phyloP scores from a whole-genome alignment of 2,113 vertebrate species.

The Rhabdornis inornatus region DNA sequence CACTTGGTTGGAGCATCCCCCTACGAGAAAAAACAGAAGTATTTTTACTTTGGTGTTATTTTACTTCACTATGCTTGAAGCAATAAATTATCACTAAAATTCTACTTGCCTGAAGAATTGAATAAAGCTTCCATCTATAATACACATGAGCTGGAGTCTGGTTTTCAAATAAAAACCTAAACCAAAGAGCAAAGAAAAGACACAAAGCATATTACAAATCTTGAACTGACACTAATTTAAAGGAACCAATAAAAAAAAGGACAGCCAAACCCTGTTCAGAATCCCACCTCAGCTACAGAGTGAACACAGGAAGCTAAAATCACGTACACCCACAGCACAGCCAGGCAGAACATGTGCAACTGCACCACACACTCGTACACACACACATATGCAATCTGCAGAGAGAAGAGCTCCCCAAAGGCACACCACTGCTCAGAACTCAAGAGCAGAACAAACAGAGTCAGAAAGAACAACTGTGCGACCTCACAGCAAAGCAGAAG shows the following conservation, averaged over 20 bases:
- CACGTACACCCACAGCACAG: neutral
- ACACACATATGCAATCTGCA: neutral
- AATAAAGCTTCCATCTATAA: constrained; percentile 97
- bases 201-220: neutral
- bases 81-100: neutral
- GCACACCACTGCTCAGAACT: neutral
- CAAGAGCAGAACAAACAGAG: neutral
- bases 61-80: neutral
- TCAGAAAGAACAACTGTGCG: neutral
- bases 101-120: constrained; percentile 91
- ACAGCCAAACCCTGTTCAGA: neutral
- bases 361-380: neutral
- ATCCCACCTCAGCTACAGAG: neutral
- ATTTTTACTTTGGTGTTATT: neutral
- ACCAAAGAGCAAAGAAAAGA: neutral
- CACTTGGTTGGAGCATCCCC: constrained; percentile 96
- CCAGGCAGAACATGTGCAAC: neutral
- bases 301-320: neutral
- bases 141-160: constrained; percentile 98
- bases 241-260: neutral
- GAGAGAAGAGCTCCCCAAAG: neutral
- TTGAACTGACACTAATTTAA: neutral
- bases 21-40: constrained; percentile 51
- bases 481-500: neutral
- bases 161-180: constrained; percentile 99